These are phyloP conservation scores for Pemphredon lugubris DNA, from an alignment of 2,888 invertebrate genomes.

Conservation along the genomic window DNA sequence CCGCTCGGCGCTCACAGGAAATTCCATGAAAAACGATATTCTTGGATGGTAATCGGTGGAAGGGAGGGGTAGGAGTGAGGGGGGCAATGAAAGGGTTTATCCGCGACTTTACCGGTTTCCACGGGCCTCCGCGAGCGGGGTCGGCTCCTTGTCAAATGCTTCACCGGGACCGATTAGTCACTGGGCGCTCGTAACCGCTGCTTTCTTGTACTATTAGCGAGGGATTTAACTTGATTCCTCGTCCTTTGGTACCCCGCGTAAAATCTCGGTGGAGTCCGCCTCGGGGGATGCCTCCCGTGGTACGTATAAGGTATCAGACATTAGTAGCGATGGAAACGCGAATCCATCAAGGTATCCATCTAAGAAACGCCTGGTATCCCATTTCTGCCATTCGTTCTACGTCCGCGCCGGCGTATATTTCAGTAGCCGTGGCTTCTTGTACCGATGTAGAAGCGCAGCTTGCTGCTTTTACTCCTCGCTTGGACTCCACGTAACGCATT, in stretches of 20 bases:
- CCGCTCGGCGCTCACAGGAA: too few species aligned
- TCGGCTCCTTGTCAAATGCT: conserved; percentile 30
- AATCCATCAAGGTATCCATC: conserved; percentile 56
- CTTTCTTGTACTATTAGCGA: conserved; percentile 30
- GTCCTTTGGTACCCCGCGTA: conserved; percentile 31
- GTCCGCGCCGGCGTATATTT: conserved; percentile 39
- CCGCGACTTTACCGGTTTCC: neutral
- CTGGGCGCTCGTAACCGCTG: conserved; percentile 4
- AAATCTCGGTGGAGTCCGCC: conserved; percentile 15
- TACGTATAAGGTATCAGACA: conserved; percentile 45
- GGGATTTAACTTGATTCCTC: conserved; percentile 42
- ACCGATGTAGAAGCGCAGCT: conserved; percentile 49
- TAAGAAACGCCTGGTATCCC: conserved; percentile 54
- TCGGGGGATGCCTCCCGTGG: conserved; percentile 7
- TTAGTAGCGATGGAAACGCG: conserved; percentile 47
- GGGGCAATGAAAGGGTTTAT: too few species aligned
- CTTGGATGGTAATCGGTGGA: neutral
- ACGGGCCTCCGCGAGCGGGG: neutral
- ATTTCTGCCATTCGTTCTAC: conserved; percentile 55
- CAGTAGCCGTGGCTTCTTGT: conserved; percentile 48
- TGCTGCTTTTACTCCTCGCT: conserved; percentile 45
- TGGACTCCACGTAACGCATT: conserved; percentile 53
- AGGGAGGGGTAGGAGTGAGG: too few species aligned
- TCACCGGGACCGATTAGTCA: conserved; percentile 35
- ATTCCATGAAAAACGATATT: conserved; percentile 2